Evolutionary conservation across 2,113 vertebrate species (phyloP).

Genomic region (Pagrus major): DNA sequence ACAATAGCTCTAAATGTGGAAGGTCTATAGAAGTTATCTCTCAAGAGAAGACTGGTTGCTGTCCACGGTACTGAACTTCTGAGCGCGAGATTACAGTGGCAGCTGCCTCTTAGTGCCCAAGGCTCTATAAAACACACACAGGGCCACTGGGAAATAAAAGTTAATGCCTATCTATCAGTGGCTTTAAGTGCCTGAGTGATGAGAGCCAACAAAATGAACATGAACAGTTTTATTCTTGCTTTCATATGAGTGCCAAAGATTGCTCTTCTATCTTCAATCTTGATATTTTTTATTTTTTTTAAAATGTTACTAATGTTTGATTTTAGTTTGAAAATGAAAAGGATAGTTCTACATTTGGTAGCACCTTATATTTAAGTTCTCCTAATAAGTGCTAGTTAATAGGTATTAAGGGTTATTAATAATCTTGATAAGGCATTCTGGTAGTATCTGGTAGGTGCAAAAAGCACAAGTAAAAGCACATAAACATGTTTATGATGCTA

Average conservation of each 20-base stretch:
- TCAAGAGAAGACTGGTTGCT: conserved; percentile 59
- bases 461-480: too few species aligned
- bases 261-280: neutral
- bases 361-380: too few species aligned
- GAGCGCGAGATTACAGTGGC: conserved; percentile 14
- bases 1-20: neutral
- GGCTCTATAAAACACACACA: conserved; percentile 27
- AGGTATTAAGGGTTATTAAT: too few species aligned
- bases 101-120: neutral
- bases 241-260: neutral
- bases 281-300: neutral
- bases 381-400: too few species aligned
- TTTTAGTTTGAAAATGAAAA: neutral
- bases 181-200: conserved; percentile 3
- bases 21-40: neutral
- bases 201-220: neutral
- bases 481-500: too few species aligned
- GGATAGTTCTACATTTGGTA: neutral
- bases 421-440: too few species aligned
- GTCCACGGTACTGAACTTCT: conserved; percentile 83
- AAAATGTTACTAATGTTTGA: neutral
- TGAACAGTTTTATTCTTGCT: neutral
- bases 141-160: conserved; percentile 27
- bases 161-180: neutral
- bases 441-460: too few species aligned